Evolutionary conservation across 2,888 invertebrate genomes (phyloP).

Genomic region (Melieria omissa): DNA sequence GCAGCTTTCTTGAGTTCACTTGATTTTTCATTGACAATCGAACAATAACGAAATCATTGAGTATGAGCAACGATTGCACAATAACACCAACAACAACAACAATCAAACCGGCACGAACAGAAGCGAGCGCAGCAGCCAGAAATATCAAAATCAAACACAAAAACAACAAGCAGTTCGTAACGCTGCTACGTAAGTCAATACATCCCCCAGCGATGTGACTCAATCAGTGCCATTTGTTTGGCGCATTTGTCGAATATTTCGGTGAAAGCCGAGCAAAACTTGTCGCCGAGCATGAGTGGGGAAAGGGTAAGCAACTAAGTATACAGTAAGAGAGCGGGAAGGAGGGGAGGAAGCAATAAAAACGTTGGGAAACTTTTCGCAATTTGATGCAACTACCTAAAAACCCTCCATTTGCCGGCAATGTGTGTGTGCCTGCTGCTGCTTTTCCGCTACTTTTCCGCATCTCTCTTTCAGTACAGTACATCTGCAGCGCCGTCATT

Average conservation of each 20-base stretch:
- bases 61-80: constrained; percentile 20
- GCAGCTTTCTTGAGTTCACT: constrained; percentile 38
- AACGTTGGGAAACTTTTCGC: constrained; percentile 29
- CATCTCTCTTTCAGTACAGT: too few relatives aligned
- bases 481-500: not conserved
- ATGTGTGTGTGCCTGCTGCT: not conserved
- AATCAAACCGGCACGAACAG: not conserved
- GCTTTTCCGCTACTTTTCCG: not conserved
- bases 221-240: constrained; percentile 47
- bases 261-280: not conserved
- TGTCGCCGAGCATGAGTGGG: too few relatives aligned
- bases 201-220: constrained; percentile 42
- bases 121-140: not conserved
- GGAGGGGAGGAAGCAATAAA: constrained; percentile 15
- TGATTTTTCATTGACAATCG: constrained; percentile 63
- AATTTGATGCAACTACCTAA: constrained; percentile 31
- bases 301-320: not conserved
- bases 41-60: constrained; percentile 62
- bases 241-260: constrained; percentile 25
- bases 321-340: not conserved
- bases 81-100: constrained; percentile 24
- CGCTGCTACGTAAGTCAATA: constrained; percentile 12
- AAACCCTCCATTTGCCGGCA: not conserved
- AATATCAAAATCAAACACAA: constrained; percentile 6
- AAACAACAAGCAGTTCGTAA: not conserved